phyloP scores from a whole-genome alignment of 2,113 vertebrate species.

The Miniopterus natalensis region DNA sequence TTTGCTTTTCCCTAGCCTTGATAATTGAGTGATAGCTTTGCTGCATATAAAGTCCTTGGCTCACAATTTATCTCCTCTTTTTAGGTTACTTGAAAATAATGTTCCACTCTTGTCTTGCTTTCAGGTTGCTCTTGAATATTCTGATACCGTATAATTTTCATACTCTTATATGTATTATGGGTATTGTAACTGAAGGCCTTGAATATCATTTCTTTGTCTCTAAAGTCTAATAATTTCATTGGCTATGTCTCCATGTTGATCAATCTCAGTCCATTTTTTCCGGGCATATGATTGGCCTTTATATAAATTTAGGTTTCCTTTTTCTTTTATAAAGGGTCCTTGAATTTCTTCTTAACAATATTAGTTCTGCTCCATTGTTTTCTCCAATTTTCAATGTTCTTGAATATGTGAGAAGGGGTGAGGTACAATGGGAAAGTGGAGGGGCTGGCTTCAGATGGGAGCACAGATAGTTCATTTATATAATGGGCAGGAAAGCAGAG shows the following conservation, averaged over 20 bases:
- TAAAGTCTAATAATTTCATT: not conserved
- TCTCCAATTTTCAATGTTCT: not conserved
- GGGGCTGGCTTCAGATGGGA: not conserved
- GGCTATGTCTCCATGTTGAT: not conserved
- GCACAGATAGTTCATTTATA: not conserved
- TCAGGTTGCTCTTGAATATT: not conserved
- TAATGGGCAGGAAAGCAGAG: not conserved
- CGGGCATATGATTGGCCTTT: not conserved
- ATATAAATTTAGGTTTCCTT: not conserved
- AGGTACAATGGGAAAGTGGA: not conserved
- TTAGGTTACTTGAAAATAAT: slow-evolving; percentile 16
- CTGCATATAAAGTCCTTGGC: slow-evolving; percentile 4
- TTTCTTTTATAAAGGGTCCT: slow-evolving; percentile 14
- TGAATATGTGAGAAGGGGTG: not conserved
- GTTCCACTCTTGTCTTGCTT: not conserved
- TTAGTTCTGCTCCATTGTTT: not conserved
- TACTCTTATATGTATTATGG: not conserved
- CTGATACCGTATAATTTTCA: not conserved
- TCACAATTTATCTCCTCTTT: slow-evolving; percentile 27
- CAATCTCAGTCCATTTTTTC: slow-evolving; percentile 28
- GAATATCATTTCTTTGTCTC: not conserved
- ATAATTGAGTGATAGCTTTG: slow-evolving; percentile 6
- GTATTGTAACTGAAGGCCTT: not conserved
- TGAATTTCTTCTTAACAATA: not conserved
- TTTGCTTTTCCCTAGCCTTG: slow-evolving; percentile 2